These are phyloP conservation scores for Drosophila melanosoma DNA, from an alignment of 2,888 invertebrate species.

Conservation along the genomic window DNA sequence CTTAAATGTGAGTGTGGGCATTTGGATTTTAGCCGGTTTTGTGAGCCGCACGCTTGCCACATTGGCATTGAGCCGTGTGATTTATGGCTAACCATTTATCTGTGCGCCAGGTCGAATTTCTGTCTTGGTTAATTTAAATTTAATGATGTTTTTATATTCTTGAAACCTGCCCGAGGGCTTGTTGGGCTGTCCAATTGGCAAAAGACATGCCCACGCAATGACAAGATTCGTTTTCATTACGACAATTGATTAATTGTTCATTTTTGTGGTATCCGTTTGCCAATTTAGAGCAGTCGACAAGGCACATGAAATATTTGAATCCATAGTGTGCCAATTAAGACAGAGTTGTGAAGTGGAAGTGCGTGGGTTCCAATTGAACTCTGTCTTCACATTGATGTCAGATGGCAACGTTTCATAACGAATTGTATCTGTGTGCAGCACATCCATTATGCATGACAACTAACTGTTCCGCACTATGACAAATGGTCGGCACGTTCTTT, in stretches of 20 bases:
- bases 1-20: constrained; percentile 25
- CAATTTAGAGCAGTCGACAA: constrained; percentile 54
- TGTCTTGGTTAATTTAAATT: constrained; percentile 55
- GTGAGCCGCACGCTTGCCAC: constrained; percentile 55
- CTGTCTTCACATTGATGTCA: constrained; percentile 23
- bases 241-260: constrained; percentile 72
- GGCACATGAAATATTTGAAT: constrained; percentile 27
- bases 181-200: constrained; percentile 51
- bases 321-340: constrained; percentile 58
- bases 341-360: constrained; percentile 1
- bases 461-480: constrained; percentile 75
- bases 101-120: constrained; percentile 42
- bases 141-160: constrained; percentile 55
- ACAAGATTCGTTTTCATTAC: constrained; percentile 61
- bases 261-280: constrained; percentile 58
- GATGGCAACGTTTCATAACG: background rate
- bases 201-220: constrained; percentile 54
- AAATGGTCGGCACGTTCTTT: constrained; percentile 61
- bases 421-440: constrained; percentile 27
- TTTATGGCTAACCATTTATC: constrained; percentile 63
- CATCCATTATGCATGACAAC: constrained; percentile 33
- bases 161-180: constrained; percentile 38
- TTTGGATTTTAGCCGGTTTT: constrained; percentile 58
- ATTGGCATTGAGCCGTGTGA: constrained; percentile 56
- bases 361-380: constrained; percentile 48